Base-by-base conservation (phyloP, 2,797 vertebrate species). In the Phrynocephalus vlangalii region DNA sequence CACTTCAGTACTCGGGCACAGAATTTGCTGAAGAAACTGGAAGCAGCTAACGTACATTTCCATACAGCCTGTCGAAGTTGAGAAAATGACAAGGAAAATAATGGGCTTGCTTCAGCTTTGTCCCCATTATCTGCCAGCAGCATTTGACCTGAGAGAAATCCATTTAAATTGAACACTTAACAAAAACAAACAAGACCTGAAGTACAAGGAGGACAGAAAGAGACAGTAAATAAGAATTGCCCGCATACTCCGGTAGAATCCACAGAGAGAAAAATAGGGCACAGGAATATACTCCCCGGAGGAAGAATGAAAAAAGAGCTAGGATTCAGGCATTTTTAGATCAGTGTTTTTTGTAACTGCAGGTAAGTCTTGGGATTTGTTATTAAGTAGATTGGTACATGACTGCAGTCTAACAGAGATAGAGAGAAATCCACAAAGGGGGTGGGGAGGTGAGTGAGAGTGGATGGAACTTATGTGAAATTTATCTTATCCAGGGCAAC, bases 101-200 rank as follows among this genome's bases (percentile, higher is more conserved):
- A 67, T 86, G 71, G 77, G 67, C 56, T 80, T 48, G 60, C 2
- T 75, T 75, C 38, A 26, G 82, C 38, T 66, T 70, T 48, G 30
- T 52, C 75, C 18, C 68, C 48, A 28, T 66, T 88, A 76, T 22
- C 66, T 78, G 13, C 2, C 20, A 30, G 26, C 66, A 70, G 13
- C 28, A 16, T 75, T 66, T 77, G 72, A 70, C 70, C 79, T 86
- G 30, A 15, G n/a, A n/a, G 5, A 73, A 84, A 73, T 73, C 22
- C 56, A 82, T 24, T 83, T 83, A 83, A 77, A 77, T 48, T 15
- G 38, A 85, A 85, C 67, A 73, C 67, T 85, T 72, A 86, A 86
- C 66, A 56, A 85, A 87, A 82, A 52, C 50, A 44, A 73, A 79
- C 56, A 84, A 11, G n/a, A 80, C 8, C 15, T 30, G 24, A 7